These are phyloP conservation scores for Aphelocoma californica DNA, from an alignment of 2,797 vertebrate species.

Conservation along the genomic window DNA sequence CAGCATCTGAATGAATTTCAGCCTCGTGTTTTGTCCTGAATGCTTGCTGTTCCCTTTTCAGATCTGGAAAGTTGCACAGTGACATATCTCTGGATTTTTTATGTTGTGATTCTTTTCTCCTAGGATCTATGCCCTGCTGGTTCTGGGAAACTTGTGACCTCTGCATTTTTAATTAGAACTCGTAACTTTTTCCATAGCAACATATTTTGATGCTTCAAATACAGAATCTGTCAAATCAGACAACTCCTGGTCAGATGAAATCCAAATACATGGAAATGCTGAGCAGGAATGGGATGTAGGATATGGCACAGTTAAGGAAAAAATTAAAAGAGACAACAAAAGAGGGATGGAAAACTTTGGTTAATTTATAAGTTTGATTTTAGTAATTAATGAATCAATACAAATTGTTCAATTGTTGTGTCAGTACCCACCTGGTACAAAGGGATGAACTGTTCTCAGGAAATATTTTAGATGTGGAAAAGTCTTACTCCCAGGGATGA, in stretches of 20 bases:
- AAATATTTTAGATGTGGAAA: neutral
- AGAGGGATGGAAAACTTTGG: neutral
- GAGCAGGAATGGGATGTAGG: neutral
- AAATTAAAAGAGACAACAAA: neutral
- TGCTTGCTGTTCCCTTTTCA: slow-evolving; percentile 50
- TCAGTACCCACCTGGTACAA: neutral
- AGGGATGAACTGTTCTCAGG: neutral
- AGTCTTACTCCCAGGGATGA: neutral
- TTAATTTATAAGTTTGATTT: neutral
- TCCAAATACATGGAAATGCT: neutral
- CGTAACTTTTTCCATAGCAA: slow-evolving; percentile 77
- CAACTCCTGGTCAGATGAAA: slow-evolving; percentile 34
- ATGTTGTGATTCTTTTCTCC: slow-evolving; percentile 70
- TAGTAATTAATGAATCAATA: neutral
- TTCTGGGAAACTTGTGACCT: slow-evolving; percentile 81
- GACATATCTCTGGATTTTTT: slow-evolving; percentile 54
- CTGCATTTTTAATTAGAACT: slow-evolving; percentile 80
- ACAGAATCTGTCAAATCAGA: slow-evolving; percentile 71
- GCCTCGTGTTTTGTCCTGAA: neutral
- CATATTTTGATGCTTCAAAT: slow-evolving; percentile 73
- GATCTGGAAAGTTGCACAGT: slow-evolving; percentile 71
- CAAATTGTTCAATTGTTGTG: neutral
- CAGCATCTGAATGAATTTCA: neutral
- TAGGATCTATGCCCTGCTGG: slow-evolving; percentile 73
- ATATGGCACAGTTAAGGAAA: neutral